A percentile compares a stretch with the other conserved stretches of the same genome.
These are phyloP conservation scores for Oryzias dopingdopingensis DNA, from an alignment of 2,797 vertebrate genomes.

Conservation along the genomic window DNA sequence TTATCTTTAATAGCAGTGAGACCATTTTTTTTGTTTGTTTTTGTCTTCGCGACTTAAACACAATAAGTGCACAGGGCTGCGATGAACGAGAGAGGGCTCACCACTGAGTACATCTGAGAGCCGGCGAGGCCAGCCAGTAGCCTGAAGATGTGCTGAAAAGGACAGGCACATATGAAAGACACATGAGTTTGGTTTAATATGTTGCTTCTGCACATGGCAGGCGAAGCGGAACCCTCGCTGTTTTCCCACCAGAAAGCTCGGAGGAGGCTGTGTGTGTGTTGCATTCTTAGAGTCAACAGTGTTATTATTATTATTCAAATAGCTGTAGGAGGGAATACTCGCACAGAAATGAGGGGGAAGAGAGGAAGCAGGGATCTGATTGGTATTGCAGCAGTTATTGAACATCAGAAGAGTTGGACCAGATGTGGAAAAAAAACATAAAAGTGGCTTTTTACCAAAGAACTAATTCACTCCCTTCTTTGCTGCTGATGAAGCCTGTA, in stretches of 20 bases:
- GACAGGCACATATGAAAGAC: conserved; percentile 28
- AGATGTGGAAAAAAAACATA: conserved; percentile 24
- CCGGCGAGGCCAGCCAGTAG: conserved; percentile 59
- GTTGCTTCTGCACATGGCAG: conserved; percentile 72
- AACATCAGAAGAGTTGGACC: conserved; percentile 34
- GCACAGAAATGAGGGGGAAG: conserved; percentile 4
- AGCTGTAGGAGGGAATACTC: conserved; percentile 54
- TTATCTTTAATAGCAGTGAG: conserved; percentile 37
- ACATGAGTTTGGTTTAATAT: conserved; percentile 74
- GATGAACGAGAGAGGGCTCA: conserved; percentile 60
- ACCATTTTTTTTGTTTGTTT: conserved; percentile 17
- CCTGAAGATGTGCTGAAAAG: conserved; percentile 63
- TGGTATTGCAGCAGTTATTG: conserved; percentile 48
- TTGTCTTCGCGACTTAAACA: conserved; percentile 29
- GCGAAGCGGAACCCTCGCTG: conserved; percentile 71
- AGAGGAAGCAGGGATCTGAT: conserved; percentile 17
- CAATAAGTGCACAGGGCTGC: conserved; percentile 49
- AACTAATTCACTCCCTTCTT: too few species aligned
- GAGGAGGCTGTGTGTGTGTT: conserved; percentile 30
- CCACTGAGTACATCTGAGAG: conserved; percentile 66
- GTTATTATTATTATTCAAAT: conserved; percentile 68
- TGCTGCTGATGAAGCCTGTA: too few species aligned
- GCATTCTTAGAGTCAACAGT: conserved; percentile 54
- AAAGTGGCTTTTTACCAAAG: neutral
- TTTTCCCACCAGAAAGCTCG: conserved; percentile 55